Conservation (phyloP, 2,888 invertebrate genomes). For the Labia minor region DNA sequence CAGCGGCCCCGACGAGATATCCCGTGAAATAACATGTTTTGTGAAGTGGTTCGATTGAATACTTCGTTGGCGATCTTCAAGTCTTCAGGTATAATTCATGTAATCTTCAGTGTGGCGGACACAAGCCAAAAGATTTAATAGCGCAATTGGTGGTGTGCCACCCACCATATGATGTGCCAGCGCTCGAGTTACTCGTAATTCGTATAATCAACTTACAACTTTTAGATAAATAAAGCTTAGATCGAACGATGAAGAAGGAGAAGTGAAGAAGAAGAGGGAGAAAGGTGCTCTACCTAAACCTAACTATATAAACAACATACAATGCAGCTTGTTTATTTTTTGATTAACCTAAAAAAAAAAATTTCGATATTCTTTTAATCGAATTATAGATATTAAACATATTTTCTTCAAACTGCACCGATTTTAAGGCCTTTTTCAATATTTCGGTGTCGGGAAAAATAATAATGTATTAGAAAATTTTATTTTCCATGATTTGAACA, state of each 20-base stretch:
- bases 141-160: background rate
- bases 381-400: no score
- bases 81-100: background rate
- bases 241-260: background rate
- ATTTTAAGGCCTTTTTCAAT: no score
- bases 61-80: slow-evolving; percentile 9
- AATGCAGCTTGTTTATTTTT: no score
- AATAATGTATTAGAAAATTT: no score
- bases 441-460: no score
- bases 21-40: background rate
- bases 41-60: slow-evolving; percentile 13
- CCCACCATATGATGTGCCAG: slow-evolving; percentile 13
- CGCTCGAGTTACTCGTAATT: slow-evolving; percentile 13
- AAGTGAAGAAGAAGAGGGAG: no score
- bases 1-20: background rate
- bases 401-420: no score
- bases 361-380: no score
- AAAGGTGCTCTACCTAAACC: no score
- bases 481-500: no score
- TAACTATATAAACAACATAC: no score
- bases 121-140: slow-evolving; percentile 8
- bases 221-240: background rate
- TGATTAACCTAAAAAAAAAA: no score
- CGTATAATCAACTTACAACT: slow-evolving; percentile 3
- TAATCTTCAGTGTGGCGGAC: slow-evolving; percentile 13